Evolutionary conservation across 2,797 vertebrate species (phyloP).

Genomic region (Pseudochromis fuscus): DNA sequence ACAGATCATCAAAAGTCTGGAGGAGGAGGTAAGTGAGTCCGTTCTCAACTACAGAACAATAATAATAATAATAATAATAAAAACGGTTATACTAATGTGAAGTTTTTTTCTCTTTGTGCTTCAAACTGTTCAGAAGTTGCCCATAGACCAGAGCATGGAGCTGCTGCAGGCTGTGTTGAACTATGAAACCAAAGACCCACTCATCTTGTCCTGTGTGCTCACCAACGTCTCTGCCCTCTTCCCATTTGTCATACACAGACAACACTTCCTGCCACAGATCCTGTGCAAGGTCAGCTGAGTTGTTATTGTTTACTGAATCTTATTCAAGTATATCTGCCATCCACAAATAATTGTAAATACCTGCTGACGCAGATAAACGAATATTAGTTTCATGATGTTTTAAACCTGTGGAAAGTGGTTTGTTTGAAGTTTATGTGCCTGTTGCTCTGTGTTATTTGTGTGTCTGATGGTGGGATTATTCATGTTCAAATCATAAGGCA

Average conservation of each 20-base stretch:
- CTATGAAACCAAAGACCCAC: constrained; percentile 94
- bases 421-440: not conserved
- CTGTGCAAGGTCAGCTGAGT: constrained; percentile 89
- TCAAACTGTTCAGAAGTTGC: constrained; percentile 85
- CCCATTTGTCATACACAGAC: constrained; percentile 90
- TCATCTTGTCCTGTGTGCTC: constrained; percentile 95
- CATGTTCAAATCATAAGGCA: not conserved
- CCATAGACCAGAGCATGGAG: constrained; percentile 91
- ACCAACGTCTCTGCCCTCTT: constrained; percentile 94
- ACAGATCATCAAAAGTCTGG: constrained; percentile 90
- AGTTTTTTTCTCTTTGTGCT: not conserved
- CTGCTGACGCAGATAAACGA: not conserved
- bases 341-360: not conserved
- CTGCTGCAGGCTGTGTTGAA: constrained; percentile 91
- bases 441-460: not conserved
- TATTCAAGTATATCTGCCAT: not conserved
- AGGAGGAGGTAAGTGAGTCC: constrained; percentile 88
- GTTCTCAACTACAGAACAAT: not conserved
- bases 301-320: not conserved
- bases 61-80: no score
- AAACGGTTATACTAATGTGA: not conserved
- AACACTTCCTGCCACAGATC: constrained; percentile 89
- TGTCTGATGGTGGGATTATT: not conserved
- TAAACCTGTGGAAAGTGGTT: not conserved
- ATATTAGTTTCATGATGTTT: not conserved